phyloP scores from a whole-genome alignment of 2,797 vertebrate species.

The Menidia menidia region DNA sequence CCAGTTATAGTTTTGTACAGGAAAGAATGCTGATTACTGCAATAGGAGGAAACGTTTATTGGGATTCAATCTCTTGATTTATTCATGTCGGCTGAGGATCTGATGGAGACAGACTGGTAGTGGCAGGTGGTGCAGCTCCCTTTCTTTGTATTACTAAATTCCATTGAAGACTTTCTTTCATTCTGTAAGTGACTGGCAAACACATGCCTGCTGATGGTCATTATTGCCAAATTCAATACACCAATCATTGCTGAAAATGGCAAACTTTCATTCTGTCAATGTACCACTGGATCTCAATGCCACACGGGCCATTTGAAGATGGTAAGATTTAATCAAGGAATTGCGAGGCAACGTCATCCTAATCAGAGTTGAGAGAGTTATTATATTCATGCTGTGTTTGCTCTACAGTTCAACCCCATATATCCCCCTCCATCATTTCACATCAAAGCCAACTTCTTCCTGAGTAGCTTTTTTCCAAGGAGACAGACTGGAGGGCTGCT shows the following conservation, averaged over 20 bases:
- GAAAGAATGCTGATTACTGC: conserved; percentile 70
- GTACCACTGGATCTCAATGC: conserved; percentile 47
- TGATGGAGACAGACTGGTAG: conserved; percentile 57
- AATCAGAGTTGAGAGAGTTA: conserved; percentile 76
- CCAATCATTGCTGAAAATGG: conserved; percentile 72
- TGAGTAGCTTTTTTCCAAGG: conserved; percentile 38
- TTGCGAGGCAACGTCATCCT: conserved; percentile 64
- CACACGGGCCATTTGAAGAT: conserved; percentile 59
- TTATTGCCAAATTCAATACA: conserved; percentile 72
- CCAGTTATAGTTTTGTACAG: conserved; percentile 69
- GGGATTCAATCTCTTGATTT: conserved; percentile 72
- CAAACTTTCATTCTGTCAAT: conserved; percentile 65
- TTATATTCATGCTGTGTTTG: conserved; percentile 45
- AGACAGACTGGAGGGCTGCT: conserved; percentile 48
- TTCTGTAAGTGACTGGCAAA: conserved; percentile 43
- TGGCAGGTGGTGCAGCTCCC: conserved; percentile 26
- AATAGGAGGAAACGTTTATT: conserved; percentile 69
- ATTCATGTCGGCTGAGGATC: conserved; percentile 62
- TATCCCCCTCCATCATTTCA: conserved; percentile 41
- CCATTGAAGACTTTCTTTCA: conserved; percentile 13
- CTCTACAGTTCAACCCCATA: conserved; percentile 28
- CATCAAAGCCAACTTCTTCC: conserved; percentile 41
- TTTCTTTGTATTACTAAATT: conserved; percentile 16
- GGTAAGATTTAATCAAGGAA: conserved; percentile 79
- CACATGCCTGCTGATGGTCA: conserved; percentile 50